Percentiles rank a stretch among this genome's conserved stretches.
Evolutionary conservation across 1,140 invertebrate genomes (phyloP).

Genomic region (Vanessa atalanta): DNA sequence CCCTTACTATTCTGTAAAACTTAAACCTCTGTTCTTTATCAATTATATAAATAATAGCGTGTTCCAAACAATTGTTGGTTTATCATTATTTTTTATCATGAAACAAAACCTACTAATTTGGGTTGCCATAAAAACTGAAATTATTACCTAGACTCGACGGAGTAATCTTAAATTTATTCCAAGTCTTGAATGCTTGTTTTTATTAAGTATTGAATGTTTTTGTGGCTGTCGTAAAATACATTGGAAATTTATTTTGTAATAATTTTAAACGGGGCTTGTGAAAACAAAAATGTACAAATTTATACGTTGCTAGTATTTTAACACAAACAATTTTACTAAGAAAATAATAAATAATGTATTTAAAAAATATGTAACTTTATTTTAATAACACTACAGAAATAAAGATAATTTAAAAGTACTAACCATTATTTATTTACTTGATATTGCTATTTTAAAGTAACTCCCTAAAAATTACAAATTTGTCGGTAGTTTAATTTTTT

Average conservation of each 20-base stretch:
- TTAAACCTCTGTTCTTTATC: background rate
- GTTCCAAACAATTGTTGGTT: background rate
- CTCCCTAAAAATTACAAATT: too few relatives aligned
- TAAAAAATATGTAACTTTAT: too few relatives aligned
- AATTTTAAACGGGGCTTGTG: background rate
- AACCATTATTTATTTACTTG: too few relatives aligned
- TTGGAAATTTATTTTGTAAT: background rate
- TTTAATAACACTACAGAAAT: too few relatives aligned
- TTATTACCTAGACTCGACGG: background rate
- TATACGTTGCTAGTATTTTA: background rate
- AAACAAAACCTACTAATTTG: background rate
- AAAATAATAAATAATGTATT: too few relatives aligned
- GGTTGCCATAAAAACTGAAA: background rate
- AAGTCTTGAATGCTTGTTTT: background rate
- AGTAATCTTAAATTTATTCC: constrained; percentile 1
- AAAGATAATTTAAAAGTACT: too few relatives aligned
- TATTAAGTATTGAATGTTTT: background rate
- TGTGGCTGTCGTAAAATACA: background rate
- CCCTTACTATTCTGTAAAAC: too few relatives aligned
- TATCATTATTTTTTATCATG: background rate
- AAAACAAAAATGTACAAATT: background rate
- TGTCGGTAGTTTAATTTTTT: too few relatives aligned
- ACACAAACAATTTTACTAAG: too few relatives aligned
- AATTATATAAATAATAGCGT: background rate
- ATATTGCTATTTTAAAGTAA: too few relatives aligned